Conservation (phyloP, 2,797 vertebrate genomes). For the Streptopelia turtur region DNA sequence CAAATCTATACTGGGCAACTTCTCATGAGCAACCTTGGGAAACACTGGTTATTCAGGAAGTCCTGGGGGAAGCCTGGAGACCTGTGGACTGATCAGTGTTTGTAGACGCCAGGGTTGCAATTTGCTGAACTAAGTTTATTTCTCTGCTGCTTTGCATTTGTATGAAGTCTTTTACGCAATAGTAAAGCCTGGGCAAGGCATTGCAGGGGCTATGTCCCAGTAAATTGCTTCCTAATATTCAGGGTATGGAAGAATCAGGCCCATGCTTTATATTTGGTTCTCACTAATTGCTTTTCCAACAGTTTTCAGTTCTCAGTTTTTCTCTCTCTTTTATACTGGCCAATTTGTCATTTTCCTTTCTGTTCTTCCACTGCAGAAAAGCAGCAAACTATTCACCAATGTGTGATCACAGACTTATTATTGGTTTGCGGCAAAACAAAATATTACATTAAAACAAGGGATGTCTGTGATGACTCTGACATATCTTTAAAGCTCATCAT, state of each 20-base stretch:
- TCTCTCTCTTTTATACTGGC: neutral
- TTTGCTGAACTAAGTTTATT: neutral
- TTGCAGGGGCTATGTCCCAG: neutral
- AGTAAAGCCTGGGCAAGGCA: neutral
- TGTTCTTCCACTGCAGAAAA: neutral
- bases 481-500: neutral
- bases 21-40: neutral
- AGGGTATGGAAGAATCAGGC: neutral
- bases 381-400: neutral
- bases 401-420: accelerated
- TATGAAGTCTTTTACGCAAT: neutral
- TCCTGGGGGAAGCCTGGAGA: neutral
- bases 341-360: neutral
- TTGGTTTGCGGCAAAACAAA: neutral
- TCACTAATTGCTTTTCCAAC: neutral
- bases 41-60: neutral
- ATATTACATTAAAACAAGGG: neutral
- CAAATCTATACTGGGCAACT: neutral
- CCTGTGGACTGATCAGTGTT: neutral
- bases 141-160: neutral
- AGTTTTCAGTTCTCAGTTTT: neutral
- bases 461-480: neutral
- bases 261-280: neutral
- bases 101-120: neutral
- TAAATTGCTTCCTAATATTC: neutral